Base-by-base conservation (phyloP, 2,113 vertebrate species). In the Charina bottae region DNA sequence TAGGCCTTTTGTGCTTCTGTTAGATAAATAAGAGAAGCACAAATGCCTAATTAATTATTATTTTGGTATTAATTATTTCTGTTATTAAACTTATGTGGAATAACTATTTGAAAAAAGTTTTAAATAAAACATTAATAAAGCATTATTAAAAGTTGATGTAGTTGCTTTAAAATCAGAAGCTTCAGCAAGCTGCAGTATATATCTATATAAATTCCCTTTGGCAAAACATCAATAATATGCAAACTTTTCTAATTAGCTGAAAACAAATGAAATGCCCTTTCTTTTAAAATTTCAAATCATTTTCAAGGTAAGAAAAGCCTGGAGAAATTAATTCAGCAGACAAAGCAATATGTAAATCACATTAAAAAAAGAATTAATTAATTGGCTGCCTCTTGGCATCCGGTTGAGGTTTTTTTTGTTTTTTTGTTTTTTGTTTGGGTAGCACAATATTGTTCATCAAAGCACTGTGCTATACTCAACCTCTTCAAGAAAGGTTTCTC, bases 191-290 rank as follows among this genome's bases (percentile, higher is more conserved):
- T 87, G 28, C 21, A 95, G 12, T 92, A 93, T n/a, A 49, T 11
- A 92, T 94, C 93, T 86, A 91, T 95, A 92, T 92, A 90, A 37
- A 49, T 94, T 37, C 95, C 46, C 95, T 94, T 88, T 95, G 93
- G 85, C 91, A 95, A 91, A 8, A 94, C 93, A 95, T 93, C 92
- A 96, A 93, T 96, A 95, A 97, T 96, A 94, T 90, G 92, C 85
- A 96, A 72, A 91, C 93, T 95, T 94, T 86, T 78, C 93, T 94
- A 96, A 95, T 93, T 94, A 95, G 90, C n/a, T 95, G 37, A 89
- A 95, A 87, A 95, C 55, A 94, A 90, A 93, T 42, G 78, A 94
- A 93, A 4, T 0, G 0, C 92, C 83, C 91, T 91, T 94, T 93
- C 85, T 68, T 95, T 96, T 88, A 90, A 94, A 89, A 91, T 94